Evolutionary conservation across 2,113 vertebrate genomes (phyloP).

Genomic region (Cynoglossus semilaevis): DNA sequence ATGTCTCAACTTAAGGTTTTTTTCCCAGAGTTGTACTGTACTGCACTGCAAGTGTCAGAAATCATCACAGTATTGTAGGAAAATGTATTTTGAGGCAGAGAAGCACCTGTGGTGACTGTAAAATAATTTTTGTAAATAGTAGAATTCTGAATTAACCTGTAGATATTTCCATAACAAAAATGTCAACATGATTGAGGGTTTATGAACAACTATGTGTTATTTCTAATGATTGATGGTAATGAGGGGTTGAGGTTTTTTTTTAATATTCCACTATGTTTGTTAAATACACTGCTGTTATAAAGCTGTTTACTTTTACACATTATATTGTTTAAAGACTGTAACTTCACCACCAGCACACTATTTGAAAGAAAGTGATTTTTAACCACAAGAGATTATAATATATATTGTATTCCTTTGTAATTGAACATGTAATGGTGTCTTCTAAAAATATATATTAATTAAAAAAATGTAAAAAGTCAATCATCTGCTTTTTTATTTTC

Average conservation of each 20-base stretch:
- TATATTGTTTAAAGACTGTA: slow-evolving; percentile 22
- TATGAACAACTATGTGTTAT: too few relatives aligned
- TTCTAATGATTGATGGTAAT: neutral
- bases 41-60: too few relatives aligned
- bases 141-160: slow-evolving; percentile 22
- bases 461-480: neutral
- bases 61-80: too few relatives aligned
- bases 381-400: slow-evolving; percentile 6
- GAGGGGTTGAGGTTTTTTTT: neutral
- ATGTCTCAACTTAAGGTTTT: too few relatives aligned
- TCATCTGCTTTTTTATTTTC: neutral
- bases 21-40: too few relatives aligned
- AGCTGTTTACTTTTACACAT: slow-evolving; percentile 33
- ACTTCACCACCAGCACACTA: slow-evolving; percentile 24
- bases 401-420: slow-evolving; percentile 14
- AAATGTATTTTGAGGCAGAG: too few relatives aligned
- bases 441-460: slow-evolving; percentile 26
- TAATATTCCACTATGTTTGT: too few relatives aligned
- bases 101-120: slow-evolving; percentile 44
- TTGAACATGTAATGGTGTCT: slow-evolving; percentile 45
- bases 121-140: slow-evolving; percentile 53
- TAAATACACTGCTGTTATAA: slow-evolving; percentile 24
- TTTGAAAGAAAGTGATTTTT: slow-evolving; percentile 10
- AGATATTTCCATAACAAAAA: slow-evolving; percentile 16
- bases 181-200: neutral